These are phyloP conservation scores for Vombatus ursinus DNA, from an alignment of 2,113 vertebrate species.

Conservation along the genomic window DNA sequence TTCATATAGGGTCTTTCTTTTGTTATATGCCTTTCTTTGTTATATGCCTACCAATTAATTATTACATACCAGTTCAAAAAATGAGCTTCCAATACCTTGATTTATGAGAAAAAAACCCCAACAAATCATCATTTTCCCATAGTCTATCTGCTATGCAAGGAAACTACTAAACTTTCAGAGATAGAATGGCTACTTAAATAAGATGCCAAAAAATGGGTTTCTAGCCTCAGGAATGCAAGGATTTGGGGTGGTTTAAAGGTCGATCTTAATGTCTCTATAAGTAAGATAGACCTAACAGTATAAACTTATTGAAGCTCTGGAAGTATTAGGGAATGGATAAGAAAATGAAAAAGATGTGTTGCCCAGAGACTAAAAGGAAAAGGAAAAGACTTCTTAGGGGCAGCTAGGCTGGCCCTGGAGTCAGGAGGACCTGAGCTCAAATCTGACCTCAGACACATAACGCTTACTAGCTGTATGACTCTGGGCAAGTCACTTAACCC, in stretches of 20 bases:
- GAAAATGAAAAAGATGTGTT: neutral
- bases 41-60: slow-evolving; percentile 1
- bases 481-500: too few relatives aligned
- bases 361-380: neutral
- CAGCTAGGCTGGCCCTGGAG: too few relatives aligned
- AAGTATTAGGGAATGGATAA: neutral
- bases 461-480: too few relatives aligned
- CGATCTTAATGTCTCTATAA: too few relatives aligned
- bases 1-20: neutral
- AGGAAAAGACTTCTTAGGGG: neutral
- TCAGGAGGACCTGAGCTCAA: too few relatives aligned
- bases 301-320: neutral
- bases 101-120: neutral
- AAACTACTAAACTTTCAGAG: neutral
- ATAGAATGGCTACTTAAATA: neutral
- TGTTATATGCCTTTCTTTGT: neutral
- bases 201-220: too few relatives aligned
- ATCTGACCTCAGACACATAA: too few relatives aligned
- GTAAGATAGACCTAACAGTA: neutral
- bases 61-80: neutral
- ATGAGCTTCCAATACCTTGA: neutral
- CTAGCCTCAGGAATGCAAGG: too few relatives aligned
- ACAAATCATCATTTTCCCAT: neutral
- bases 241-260: too few relatives aligned
- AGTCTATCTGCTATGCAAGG: neutral